Conservation (phyloP, 2,113 vertebrate species). For the Silurus asotus region DNA sequence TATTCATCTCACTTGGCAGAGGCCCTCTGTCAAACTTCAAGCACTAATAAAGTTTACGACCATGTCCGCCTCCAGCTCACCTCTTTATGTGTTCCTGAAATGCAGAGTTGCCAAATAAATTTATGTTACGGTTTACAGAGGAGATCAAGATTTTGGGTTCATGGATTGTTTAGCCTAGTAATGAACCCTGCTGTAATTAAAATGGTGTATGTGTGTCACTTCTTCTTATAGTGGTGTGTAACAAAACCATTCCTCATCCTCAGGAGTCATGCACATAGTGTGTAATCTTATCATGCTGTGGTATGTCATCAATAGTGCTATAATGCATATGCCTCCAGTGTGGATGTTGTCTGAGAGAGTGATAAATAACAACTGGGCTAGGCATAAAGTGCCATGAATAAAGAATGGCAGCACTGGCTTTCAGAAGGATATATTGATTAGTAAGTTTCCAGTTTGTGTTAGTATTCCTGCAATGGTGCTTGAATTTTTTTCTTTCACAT, state of each 20-base stretch:
- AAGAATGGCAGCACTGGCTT: conserved; percentile 35
- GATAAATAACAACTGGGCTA: conserved; percentile 37
- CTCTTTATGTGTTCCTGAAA: conserved; percentile 46
- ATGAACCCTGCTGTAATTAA: conserved; percentile 40
- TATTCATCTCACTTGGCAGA: conserved; percentile 39
- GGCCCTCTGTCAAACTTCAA: conserved; percentile 40
- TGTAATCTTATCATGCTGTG: conserved; percentile 29
- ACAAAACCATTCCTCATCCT: conserved; percentile 29
- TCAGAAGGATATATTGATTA: conserved; percentile 34
- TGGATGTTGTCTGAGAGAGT: background rate
- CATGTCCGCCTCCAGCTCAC: conserved; percentile 10
- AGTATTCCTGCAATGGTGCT: conserved; percentile 12
- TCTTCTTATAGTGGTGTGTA: conserved; percentile 6
- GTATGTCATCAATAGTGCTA: conserved; percentile 41
- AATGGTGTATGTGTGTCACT: background rate
- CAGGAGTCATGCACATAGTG: conserved; percentile 28
- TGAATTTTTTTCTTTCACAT: background rate
- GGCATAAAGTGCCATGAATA: conserved; percentile 36
- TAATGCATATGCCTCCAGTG: conserved; percentile 38
- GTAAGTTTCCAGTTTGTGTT: conserved; percentile 27
- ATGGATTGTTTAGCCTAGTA: conserved; percentile 1
- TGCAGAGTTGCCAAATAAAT: conserved; percentile 32
- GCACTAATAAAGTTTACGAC: conserved; percentile 46
- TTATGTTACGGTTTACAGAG: conserved; percentile 16
- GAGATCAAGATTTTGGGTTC: conserved; percentile 15